Evolutionary conservation across 2,797 vertebrate genomes (phyloP).

Genomic region (Pangasius macronema): DNA sequence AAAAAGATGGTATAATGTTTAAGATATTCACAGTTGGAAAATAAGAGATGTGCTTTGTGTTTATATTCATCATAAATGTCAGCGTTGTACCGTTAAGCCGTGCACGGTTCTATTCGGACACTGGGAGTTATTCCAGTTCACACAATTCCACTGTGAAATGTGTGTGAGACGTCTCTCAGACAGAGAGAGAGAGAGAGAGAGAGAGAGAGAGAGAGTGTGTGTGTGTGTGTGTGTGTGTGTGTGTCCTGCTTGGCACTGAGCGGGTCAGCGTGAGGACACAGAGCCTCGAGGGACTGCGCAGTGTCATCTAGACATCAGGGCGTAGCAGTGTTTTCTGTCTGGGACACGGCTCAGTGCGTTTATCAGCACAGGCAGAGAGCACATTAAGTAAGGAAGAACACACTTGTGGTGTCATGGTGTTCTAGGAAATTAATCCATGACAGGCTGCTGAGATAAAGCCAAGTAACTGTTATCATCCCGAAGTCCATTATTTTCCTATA

Average conservation of each 20-base stretch:
- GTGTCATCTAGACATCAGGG: background rate
- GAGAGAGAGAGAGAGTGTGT: background rate
- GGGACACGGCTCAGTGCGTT: background rate
- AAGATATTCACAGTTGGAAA: background rate
- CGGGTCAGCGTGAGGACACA: constrained; percentile 23
- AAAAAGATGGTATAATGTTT: background rate
- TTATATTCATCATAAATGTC: background rate
- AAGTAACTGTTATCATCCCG: background rate
- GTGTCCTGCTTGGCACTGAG: background rate
- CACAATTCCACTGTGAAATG: background rate
- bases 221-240: constrained; percentile 2
- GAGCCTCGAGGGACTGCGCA: background rate
- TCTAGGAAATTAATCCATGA: background rate
- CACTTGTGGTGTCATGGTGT: background rate
- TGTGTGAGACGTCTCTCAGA: background rate
- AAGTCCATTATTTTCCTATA: background rate
- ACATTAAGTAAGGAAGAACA: background rate
- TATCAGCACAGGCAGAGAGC: background rate
- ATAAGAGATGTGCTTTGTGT: background rate
- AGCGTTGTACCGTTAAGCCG: background rate
- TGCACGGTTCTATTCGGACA: background rate
- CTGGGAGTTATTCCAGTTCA: background rate
- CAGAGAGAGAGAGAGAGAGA: background rate
- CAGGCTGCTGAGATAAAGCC: background rate
- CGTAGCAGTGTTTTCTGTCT: background rate